A percentile compares a stretch with the other conserved stretches of the same genome.
Conservation (phyloP, 2,888 invertebrate species). For the Chaetogeoica ovagalla region DNA sequence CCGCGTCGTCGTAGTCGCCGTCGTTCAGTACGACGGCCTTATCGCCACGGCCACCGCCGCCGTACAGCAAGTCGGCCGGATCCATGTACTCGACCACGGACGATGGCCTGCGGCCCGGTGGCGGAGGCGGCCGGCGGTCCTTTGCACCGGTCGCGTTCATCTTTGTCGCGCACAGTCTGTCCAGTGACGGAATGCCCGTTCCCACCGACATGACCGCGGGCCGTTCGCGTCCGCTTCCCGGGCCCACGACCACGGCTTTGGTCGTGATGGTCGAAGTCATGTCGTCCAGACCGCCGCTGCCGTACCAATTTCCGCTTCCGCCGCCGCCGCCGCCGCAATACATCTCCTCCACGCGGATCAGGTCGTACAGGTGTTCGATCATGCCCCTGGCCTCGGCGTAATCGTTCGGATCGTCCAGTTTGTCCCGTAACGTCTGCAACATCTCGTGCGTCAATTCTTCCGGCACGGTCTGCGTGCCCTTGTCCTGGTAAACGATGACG, state of each 20-base stretch:
- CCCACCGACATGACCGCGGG: constrained; percentile 60
- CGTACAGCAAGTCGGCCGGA: constrained; percentile 60
- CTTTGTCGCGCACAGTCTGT: constrained; percentile 63
- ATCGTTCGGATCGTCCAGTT: constrained; percentile 69
- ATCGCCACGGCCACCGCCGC: background rate
- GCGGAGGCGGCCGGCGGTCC: constrained; percentile 15
- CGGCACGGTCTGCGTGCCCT: constrained; percentile 72
- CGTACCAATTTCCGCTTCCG: background rate
- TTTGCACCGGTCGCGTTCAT: constrained; percentile 8
- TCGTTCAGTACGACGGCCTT: background rate
- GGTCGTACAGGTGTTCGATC: constrained; percentile 75
- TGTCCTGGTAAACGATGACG: constrained; percentile 59
- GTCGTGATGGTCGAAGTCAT: constrained; percentile 59
- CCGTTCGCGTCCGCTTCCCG: constrained; percentile 43
- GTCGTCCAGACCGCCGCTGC: constrained; percentile 48
- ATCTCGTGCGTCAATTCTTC: constrained; percentile 76
- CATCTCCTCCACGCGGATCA: constrained; percentile 72
- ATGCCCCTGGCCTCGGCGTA: constrained; percentile 75
- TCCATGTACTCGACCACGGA: constrained; percentile 61
- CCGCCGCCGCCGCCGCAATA: constrained; percentile 62
- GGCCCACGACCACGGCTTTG: constrained; percentile 31
- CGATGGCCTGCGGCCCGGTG: constrained; percentile 54
- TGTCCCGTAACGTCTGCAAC: constrained; percentile 69
- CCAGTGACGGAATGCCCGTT: constrained; percentile 66
- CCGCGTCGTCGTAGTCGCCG: constrained; percentile 57